A percentile compares a stretch with the other conserved stretches of the same genome.
These are phyloP conservation scores for Bryconaethiops microstoma DNA, from an alignment of 2,797 vertebrate species.

Conservation along the genomic window DNA sequence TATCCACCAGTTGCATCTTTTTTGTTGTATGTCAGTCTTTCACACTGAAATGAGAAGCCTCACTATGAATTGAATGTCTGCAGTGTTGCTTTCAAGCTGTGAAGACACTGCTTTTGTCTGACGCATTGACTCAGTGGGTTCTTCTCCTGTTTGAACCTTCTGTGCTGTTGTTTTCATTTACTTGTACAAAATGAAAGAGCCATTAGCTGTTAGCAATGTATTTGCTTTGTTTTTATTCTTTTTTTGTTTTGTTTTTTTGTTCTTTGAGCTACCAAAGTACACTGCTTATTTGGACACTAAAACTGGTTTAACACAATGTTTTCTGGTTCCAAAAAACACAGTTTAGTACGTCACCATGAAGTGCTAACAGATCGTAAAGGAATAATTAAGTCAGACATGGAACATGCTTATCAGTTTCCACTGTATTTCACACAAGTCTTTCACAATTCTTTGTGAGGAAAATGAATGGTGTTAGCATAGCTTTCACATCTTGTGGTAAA, in stretches of 20 bases:
- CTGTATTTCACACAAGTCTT: too few relatives aligned
- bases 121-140: neutral
- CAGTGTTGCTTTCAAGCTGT: neutral
- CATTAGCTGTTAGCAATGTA: neutral
- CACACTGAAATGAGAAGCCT: neutral
- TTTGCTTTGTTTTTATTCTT: too few relatives aligned
- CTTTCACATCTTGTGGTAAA: too few relatives aligned
- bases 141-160: neutral
- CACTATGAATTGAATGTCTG: neutral
- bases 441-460: too few relatives aligned
- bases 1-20: too few relatives aligned
- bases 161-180: neutral
- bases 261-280: neutral
- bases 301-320: constrained; percentile 4
- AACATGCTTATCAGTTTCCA: too few relatives aligned
- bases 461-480: too few relatives aligned
- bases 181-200: neutral
- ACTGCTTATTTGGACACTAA: neutral
- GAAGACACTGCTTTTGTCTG: neutral
- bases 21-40: neutral
- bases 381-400: too few relatives aligned
- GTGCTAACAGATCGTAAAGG: too few relatives aligned
- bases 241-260: neutral
- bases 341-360: neutral
- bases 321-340: neutral